Percentiles rank a stretch among this genome's conserved stretches.
phyloP scores from a whole-genome alignment of 2,113 vertebrate species.

The Blennius ocellaris region DNA sequence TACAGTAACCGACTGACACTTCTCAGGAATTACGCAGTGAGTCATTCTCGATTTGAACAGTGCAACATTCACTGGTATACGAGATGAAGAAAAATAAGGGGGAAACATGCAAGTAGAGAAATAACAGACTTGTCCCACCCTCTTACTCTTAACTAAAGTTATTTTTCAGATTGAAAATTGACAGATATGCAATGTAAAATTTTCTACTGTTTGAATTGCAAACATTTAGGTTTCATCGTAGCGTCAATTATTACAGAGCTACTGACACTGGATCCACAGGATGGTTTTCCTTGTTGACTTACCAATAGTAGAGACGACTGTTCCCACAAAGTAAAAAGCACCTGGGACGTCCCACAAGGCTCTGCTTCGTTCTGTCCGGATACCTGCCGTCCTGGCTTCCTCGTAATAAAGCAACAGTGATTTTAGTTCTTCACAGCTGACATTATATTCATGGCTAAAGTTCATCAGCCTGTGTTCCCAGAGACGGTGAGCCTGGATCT shows the following conservation, averaged over 20 bases:
- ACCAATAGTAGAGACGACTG: slow-evolving; percentile 92
- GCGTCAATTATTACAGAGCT: no score
- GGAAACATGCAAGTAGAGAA: no score
- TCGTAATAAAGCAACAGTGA: slow-evolving; percentile 88
- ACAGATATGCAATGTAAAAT: no score
- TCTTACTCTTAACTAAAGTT: no score
- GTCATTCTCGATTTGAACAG: no score
- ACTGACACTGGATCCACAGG: neutral
- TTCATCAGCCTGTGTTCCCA: slow-evolving; percentile 86
- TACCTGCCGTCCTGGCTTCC: slow-evolving; percentile 86
- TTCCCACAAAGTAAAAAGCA: slow-evolving; percentile 92
- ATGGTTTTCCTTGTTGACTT: slow-evolving; percentile 50
- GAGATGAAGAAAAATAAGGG: no score
- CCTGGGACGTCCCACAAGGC: slow-evolving; percentile 91
- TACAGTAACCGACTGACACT: no score
- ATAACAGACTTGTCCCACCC: no score
- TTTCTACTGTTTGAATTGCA: no score
- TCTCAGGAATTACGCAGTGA: no score
- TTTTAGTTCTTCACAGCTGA: slow-evolving; percentile 84
- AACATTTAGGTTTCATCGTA: neutral
- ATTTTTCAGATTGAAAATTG: no score
- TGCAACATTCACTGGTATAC: no score
- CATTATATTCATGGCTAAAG: slow-evolving; percentile 86
- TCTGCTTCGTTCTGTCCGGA: slow-evolving; percentile 84
- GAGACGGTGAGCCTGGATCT: slow-evolving; percentile 85